phyloP scores from a whole-genome alignment of 2,888 invertebrate genomes.

The Linyphia triangularis region DNA sequence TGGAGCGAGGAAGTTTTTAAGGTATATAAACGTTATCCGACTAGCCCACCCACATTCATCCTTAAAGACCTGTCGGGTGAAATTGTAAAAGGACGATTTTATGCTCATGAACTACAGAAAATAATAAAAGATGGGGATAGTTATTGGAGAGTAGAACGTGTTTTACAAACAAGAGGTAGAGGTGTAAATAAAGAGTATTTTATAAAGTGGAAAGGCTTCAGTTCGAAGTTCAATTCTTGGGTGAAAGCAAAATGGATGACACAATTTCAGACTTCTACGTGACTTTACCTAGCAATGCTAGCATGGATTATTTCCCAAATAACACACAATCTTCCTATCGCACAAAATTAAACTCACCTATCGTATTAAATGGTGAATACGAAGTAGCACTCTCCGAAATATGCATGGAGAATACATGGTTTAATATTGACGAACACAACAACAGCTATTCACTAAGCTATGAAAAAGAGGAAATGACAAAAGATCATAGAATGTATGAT shows the following conservation, averaged over 20 bases:
- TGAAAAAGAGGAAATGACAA: background rate
- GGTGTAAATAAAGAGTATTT: constrained; percentile 31
- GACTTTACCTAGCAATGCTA: constrained; percentile 77
- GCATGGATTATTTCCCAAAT: constrained; percentile 76
- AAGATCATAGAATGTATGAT: no score
- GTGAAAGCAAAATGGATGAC: constrained; percentile 36
- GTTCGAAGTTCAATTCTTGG: constrained; percentile 37
- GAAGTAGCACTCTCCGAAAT: constrained; percentile 76
- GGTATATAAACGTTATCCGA: background rate
- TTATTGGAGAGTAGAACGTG: constrained; percentile 42
- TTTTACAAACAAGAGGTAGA: constrained; percentile 16
- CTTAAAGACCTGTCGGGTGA: constrained; percentile 21
- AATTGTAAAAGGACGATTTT: constrained; percentile 25
- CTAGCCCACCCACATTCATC: constrained; percentile 20
- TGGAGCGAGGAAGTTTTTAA: constrained; percentile 48
- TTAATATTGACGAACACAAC: constrained; percentile 25
- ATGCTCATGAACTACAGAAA: constrained; percentile 45
- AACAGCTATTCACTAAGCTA: background rate
- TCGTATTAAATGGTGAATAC: constrained; percentile 76
- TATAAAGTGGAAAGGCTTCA: constrained; percentile 59
- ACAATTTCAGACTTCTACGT: constrained; percentile 65
- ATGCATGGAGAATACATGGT: constrained; percentile 66
- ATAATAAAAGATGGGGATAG: constrained; percentile 1
- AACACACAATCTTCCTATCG: constrained; percentile 77
- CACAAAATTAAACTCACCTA: constrained; percentile 76